Evolutionary conservation across 2,888 invertebrate genomes (phyloP).

Genomic region (Tetanocera ferruginea): DNA sequence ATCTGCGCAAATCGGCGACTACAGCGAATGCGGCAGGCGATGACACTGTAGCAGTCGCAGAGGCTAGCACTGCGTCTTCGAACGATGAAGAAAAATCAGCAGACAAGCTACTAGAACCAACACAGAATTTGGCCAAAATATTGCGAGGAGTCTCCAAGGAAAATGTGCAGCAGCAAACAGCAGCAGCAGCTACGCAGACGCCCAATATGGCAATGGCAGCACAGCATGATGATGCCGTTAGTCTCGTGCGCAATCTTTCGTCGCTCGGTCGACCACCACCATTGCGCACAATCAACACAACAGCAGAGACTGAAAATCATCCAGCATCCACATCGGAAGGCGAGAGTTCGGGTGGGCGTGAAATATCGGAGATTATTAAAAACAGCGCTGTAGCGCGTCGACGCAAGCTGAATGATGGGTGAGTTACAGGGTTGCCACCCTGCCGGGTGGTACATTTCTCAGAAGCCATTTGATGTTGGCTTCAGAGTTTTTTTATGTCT

Average conservation of each 20-base stretch:
- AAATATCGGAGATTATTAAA: constrained; percentile 71
- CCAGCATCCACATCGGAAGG: constrained; percentile 69
- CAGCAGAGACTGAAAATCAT: constrained; percentile 37
- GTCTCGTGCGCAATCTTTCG: constrained; percentile 65
- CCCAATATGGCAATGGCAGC: constrained; percentile 13
- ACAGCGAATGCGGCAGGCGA: constrained; percentile 52
- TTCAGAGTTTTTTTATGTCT: neutral
- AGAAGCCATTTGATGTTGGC: constrained; percentile 1
- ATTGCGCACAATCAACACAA: neutral
- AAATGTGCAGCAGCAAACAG: constrained; percentile 52
- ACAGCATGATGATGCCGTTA: constrained; percentile 66
- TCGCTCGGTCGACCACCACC: constrained; percentile 59
- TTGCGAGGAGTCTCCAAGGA: constrained; percentile 64
- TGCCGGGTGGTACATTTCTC: constrained; percentile 21
- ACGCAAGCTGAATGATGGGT: constrained; percentile 71
- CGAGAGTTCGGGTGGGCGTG: constrained; percentile 71
- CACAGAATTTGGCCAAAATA: constrained; percentile 63
- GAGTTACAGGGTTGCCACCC: constrained; percentile 62
- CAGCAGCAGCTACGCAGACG: constrained; percentile 31
- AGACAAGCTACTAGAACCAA: constrained; percentile 50
- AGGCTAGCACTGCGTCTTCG: constrained; percentile 37
- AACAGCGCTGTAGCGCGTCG: constrained; percentile 70
- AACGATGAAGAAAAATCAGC: constrained; percentile 38
- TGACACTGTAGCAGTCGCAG: constrained; percentile 26
- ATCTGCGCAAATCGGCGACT: constrained; percentile 66